phyloP scores from a whole-genome alignment of 2,113 vertebrate genomes.

The human region GRCh38 chr7:49707001-49707500 shows the following conservation, averaged over 20 bases:
- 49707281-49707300: rapidly evolving
- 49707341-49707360: not conserved
- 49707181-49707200: rapidly evolving
- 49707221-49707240: not conserved
- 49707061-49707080: not conserved
- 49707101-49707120: not conserved
- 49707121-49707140: not conserved
- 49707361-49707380: not conserved
- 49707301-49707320: not conserved
- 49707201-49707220: rapidly evolving
- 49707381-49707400: not conserved
- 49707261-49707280: not conserved
- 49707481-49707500: not conserved
- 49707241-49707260: rapidly evolving
- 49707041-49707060: rapidly evolving
- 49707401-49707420: not conserved
- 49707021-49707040: not conserved
- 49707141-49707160: not conserved
- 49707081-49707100: not conserved
- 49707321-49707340: too few relatives aligned
- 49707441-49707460: too few relatives aligned
- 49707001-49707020: rapidly evolving
- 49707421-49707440: not conserved
- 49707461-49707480: not conserved
- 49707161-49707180: not conserved